Percentiles rank a stretch among this genome's conserved stretches.
Conservation (phyloP, 1,140 invertebrate species). For the Caerostris extrusa region DNA sequence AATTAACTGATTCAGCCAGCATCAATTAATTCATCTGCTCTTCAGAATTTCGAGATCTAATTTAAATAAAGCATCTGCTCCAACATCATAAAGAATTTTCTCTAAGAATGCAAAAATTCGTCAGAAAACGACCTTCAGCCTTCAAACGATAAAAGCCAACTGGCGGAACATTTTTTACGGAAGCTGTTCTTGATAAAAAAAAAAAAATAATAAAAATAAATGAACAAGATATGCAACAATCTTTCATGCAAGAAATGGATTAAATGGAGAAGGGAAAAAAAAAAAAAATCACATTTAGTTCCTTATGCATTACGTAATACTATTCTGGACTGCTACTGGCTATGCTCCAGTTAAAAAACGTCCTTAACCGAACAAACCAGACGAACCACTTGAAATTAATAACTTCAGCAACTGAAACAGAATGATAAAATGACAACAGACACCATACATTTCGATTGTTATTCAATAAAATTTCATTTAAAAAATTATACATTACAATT, state of each 20-base stretch:
- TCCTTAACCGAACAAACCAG: neutral
- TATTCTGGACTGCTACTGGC: neutral
- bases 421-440: neutral
- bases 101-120: neutral
- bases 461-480: too few species aligned
- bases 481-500: too few species aligned
- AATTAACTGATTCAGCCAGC: too few species aligned
- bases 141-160: neutral
- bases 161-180: slow-evolving; percentile 14
- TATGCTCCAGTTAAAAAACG: neutral
- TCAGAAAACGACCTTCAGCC: neutral
- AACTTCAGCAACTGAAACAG: neutral
- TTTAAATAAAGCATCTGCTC: neutral
- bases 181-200: neutral
- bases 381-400: neutral
- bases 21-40: neutral
- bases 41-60: neutral
- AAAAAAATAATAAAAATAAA: neutral
- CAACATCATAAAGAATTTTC: neutral
- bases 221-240: neutral
- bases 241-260: neutral
- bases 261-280: neutral
- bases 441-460: neutral
- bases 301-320: slow-evolving; percentile 1
- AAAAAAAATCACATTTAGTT: neutral